Evolutionary conservation across 2,797 vertebrate species (phyloP).

Genomic region (Miichthys miiuy): DNA sequence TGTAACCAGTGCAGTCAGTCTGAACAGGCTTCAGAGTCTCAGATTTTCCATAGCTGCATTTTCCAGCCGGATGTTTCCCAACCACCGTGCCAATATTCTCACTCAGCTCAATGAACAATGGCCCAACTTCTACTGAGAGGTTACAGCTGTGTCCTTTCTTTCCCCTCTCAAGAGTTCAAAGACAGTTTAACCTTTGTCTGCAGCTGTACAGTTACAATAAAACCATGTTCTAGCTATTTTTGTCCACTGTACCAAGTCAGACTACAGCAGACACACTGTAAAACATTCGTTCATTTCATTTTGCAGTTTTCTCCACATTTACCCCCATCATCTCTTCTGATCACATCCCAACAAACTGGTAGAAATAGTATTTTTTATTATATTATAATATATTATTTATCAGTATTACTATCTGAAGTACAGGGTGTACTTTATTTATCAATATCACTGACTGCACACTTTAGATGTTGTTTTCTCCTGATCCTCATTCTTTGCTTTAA

Average conservation of each 20-base stretch:
- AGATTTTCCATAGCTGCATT: conserved; percentile 62
- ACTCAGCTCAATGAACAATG: conserved; percentile 51
- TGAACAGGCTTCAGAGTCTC: conserved; percentile 27
- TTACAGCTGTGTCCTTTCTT: conserved; percentile 63
- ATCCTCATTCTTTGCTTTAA: not conserved
- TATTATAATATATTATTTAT: too few relatives aligned
- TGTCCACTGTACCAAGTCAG: not conserved
- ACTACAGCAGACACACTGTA: not conserved
- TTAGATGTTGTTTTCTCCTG: not conserved
- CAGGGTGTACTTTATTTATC: not conserved
- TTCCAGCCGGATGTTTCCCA: conserved; percentile 61
- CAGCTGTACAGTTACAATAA: not conserved
- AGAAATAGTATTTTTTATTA: not conserved
- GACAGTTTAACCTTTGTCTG: conserved; percentile 2
- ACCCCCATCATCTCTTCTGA: not conserved
- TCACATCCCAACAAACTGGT: not conserved
- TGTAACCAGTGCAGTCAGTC: not conserved
- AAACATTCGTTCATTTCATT: not conserved
- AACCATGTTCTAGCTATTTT: not conserved
- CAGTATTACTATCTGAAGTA: not conserved
- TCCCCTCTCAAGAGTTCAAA: conserved; percentile 34
- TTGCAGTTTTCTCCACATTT: not conserved
- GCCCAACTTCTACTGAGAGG: conserved; percentile 36
- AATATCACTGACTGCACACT: not conserved
- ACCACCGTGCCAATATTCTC: conserved; percentile 29